A percentile compares a stretch with the other conserved stretches of the same genome.
phyloP scores from a whole-genome alignment of 37 sponge, comb jelly and placozoan genomes.

The Crambe crambe region DNA sequence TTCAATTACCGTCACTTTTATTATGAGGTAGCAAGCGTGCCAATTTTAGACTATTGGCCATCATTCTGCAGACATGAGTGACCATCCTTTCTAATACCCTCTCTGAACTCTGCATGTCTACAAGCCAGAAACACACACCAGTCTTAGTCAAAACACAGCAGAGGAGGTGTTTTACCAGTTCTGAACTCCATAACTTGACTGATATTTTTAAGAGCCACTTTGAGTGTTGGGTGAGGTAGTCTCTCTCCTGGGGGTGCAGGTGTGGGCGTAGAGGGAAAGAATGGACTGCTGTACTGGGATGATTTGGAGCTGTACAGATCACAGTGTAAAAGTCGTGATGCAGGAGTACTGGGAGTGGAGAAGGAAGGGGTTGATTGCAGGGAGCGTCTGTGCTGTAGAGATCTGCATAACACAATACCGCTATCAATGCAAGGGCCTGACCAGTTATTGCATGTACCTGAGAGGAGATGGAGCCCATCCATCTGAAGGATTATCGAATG shows the following conservation, averaged over 20 bases:
- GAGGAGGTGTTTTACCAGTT: not conserved
- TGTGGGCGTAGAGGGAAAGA: not conserved
- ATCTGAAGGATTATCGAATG: slow-evolving; percentile 53
- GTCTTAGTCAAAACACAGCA: not conserved
- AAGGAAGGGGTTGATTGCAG: slow-evolving; percentile 6
- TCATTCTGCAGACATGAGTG: not conserved
- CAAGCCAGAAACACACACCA: not conserved
- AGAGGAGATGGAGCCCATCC: slow-evolving; percentile 57
- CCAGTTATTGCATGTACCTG: slow-evolving; percentile 16
- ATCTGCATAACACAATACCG: not conserved
- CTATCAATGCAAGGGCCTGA: not conserved
- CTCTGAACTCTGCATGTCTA: not conserved
- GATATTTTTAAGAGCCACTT: not conserved
- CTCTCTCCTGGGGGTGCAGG: too few species aligned
- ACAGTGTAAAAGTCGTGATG: not conserved
- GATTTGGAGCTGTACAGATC: not conserved
- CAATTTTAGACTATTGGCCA: not conserved
- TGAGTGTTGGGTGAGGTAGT: not conserved
- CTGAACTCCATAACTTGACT: not conserved
- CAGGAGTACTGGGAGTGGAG: not conserved
- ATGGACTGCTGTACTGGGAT: not conserved
- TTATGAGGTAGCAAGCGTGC: not conserved
- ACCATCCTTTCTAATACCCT: not conserved
- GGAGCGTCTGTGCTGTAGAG: slow-evolving; percentile 10
- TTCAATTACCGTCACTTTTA: not conserved